These are phyloP conservation scores for Oligia latruncula DNA, from an alignment of 2,888 invertebrate genomes.

Conservation along the genomic window DNA sequence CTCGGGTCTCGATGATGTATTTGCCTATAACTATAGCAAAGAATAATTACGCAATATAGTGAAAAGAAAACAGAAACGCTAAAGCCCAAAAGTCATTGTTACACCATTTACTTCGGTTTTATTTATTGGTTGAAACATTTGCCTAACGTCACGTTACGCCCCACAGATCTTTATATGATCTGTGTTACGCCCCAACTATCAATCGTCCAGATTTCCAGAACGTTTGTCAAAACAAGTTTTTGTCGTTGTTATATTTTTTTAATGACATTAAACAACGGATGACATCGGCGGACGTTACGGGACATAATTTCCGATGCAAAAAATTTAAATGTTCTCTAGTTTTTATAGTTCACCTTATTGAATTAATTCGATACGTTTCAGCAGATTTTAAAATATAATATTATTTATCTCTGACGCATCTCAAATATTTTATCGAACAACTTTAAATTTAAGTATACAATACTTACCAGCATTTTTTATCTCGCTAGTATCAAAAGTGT, in stretches of 20 bases:
- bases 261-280: slow-evolving; percentile 67
- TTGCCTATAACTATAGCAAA: neutral
- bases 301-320: slow-evolving; percentile 71
- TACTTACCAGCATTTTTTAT: slow-evolving; percentile 51
- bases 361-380: slow-evolving; percentile 55
- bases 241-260: slow-evolving; percentile 50
- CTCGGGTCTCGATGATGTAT: neutral
- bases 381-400: slow-evolving; percentile 21
- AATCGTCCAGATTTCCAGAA: slow-evolving; percentile 36
- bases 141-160: slow-evolving; percentile 33
- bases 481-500: slow-evolving; percentile 66
- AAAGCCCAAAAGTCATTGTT: slow-evolving; percentile 11
- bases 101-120: slow-evolving; percentile 17
- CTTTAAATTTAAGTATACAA: slow-evolving; percentile 27
- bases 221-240: slow-evolving; percentile 59
- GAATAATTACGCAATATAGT: neutral
- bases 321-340: slow-evolving; percentile 64
- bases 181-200: slow-evolving; percentile 39
- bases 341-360: slow-evolving; percentile 53
- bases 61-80: too few relatives aligned
- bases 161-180: neutral
- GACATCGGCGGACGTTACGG: slow-evolving; percentile 76
- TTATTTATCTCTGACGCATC: slow-evolving; percentile 34
- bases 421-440: slow-evolving; percentile 39
- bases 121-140: neutral